Percentiles rank a stretch among this genome's conserved stretches.
phyloP scores from a whole-genome alignment of 2,113 vertebrate genomes.

The Furnarius figulus region DNA sequence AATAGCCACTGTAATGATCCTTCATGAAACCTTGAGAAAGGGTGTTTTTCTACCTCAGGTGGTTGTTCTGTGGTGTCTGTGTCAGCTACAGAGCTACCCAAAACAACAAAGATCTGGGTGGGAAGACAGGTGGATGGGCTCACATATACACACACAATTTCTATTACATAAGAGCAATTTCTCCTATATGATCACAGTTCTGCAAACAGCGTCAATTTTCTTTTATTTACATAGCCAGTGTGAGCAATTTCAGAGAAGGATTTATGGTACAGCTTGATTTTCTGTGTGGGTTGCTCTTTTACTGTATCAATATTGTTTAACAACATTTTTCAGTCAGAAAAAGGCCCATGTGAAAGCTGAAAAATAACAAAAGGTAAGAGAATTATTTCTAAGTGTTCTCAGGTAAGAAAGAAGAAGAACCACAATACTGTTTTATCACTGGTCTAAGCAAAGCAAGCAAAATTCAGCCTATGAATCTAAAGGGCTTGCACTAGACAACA shows the following conservation, averaged over 20 bases:
- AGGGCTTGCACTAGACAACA: neutral
- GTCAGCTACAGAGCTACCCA: neutral
- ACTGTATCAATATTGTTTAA: constrained; percentile 39
- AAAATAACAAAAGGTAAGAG: neutral
- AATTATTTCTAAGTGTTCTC: neutral
- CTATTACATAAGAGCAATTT: neutral
- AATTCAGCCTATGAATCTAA: neutral
- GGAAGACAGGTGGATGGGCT: neutral
- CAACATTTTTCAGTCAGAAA: constrained; percentile 28
- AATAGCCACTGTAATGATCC: neutral
- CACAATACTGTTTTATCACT: neutral
- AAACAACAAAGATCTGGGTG: neutral
- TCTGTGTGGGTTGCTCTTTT: constrained; percentile 7
- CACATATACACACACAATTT: neutral
- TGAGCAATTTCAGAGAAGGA: constrained; percentile 10
- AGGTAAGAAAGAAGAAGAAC: neutral
- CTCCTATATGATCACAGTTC: neutral
- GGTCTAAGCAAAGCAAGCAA: neutral
- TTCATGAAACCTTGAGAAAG: neutral
- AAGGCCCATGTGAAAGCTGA: neutral
- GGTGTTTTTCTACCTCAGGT: neutral
- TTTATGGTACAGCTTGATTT: constrained; percentile 35
- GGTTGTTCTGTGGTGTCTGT: neutral
- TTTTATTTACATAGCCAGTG: constrained; percentile 58
- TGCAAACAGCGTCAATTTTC: constrained; percentile 27